Evolutionary conservation across 2,888 invertebrate species (phyloP).

Genomic region (Neuroscelio doddi): DNA sequence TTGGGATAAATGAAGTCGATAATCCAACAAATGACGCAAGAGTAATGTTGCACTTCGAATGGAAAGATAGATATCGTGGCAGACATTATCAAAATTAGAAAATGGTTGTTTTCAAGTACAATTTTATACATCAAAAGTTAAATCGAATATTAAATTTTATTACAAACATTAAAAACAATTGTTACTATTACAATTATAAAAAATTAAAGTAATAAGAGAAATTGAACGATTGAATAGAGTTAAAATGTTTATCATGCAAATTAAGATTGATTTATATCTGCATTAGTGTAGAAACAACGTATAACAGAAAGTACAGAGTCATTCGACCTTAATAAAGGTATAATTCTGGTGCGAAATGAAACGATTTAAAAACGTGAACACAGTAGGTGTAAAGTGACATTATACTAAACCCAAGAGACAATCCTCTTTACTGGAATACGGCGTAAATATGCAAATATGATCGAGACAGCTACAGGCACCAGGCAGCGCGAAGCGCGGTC

Average conservation of each 20-base stretch:
- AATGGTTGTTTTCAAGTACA: neutral
- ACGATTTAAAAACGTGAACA: constrained; percentile 26
- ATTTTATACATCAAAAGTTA: too few species aligned
- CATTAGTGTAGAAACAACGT: too few species aligned
- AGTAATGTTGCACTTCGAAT: neutral
- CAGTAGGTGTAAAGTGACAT: constrained; percentile 49
- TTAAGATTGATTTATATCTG: too few species aligned
- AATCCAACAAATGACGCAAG: constrained; percentile 1
- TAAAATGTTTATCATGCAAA: too few species aligned
- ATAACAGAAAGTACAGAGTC: too few species aligned
- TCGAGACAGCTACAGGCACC: constrained; percentile 50
- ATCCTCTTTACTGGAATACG: constrained; percentile 54
- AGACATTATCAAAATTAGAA: neutral
- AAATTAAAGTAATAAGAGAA: too few species aligned
- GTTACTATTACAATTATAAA: too few species aligned
- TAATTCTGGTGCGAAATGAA: constrained; percentile 19
- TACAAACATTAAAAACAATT: too few species aligned
- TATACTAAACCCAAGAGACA: constrained; percentile 55
- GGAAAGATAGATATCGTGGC: neutral
- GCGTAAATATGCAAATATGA: constrained; percentile 60
- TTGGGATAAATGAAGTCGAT: constrained; percentile 10
- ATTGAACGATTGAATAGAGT: too few species aligned
- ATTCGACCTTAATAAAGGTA: neutral
- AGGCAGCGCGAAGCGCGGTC: constrained; percentile 48
- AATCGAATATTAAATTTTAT: too few species aligned